Conservation (phyloP, 2,113 vertebrate genomes). For the Triplophysa siluroides region DNA sequence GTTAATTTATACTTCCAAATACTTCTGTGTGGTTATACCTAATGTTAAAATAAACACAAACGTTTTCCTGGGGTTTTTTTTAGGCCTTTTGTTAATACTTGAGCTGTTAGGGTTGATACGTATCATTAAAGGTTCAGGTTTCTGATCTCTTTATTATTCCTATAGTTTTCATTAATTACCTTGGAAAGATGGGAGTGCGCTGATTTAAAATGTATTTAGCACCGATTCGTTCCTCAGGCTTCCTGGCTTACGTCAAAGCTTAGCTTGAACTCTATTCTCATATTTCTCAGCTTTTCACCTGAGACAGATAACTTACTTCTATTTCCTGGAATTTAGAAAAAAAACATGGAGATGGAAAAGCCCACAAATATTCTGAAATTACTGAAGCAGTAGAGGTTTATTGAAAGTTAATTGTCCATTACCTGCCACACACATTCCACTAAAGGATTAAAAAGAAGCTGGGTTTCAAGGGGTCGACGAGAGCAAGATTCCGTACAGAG, state of each 20-base stretch:
- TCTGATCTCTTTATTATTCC: neutral
- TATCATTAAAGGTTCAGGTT: neutral
- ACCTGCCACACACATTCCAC: slow-evolving; percentile 30
- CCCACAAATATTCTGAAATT: neutral
- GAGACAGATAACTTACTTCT: too few species aligned
- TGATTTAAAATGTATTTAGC: neutral
- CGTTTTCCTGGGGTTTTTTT: neutral
- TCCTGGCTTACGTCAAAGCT: neutral
- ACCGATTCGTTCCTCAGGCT: neutral
- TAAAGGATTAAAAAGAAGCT: too few species aligned
- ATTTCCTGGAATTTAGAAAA: neutral
- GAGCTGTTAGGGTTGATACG: neutral
- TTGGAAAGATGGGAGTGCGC: neutral
- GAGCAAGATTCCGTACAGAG: neutral
- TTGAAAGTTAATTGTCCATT: slow-evolving; percentile 37
- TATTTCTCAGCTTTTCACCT: neutral
- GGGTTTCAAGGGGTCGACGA: neutral
- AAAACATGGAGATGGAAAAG: slow-evolving; percentile 1
- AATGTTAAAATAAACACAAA: neutral
- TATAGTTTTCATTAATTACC: too few species aligned
- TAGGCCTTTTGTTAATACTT: neutral
- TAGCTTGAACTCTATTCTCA: neutral
- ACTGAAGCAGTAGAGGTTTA: neutral
- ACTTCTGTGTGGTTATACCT: neutral
- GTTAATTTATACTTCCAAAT: too few species aligned